Base-by-base conservation (phyloP, 2,888 invertebrate species). In the Ptilodon capucinus region DNA sequence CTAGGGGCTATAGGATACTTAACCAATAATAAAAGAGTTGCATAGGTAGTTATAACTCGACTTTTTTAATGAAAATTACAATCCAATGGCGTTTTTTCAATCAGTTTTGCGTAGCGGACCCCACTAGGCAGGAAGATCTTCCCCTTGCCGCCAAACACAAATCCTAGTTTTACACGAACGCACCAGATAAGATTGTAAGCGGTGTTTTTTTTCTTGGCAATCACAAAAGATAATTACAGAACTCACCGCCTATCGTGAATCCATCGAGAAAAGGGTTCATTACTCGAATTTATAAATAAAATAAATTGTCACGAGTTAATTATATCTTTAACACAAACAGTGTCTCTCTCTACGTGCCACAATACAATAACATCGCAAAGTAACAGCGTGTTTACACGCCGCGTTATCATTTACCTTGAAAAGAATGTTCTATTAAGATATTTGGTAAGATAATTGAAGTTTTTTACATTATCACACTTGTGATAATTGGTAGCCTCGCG, bases 181-280 rank as follows among this genome's bases (percentile, higher is more conserved):
- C n/a, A n/a, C n/a, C n/a, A n/a, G n/a, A n/a, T n/a, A n/a, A n/a
- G n/a, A n/a, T n/a, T n/a, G n/a, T n/a, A n/a, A n/a, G n/a, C n/a
- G n/a, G n/a, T n/a, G n/a, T n/a, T n/a, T n/a, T n/a, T n/a, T n/a
- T n/a, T n/a, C n/a, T n/a, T n/a, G n/a, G n/a, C n/a, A 28, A 28
- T n/a, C 1, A n/a, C 28, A n/a, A 44, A 62, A 30, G 57, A 61
- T 43, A 51, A 11, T 41, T 30, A 4, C 7, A 42, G n/a, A 13
- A 54, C 80, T 78, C 62, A 84, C 85, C 79, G 38, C 60, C 71
- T 49, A 78, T 67, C 16, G 71, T 48, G 56, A 80, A 84, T 0
- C 78, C 79, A 53, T 73, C 58, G 11, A 73, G 40, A 70, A 85
- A 85, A 14, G 84, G 85, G 64, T 85, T 85, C 84, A 83, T 83